Conservation (phyloP, 2,797 vertebrate species). For the Eutrigla gurnardus region DNA sequence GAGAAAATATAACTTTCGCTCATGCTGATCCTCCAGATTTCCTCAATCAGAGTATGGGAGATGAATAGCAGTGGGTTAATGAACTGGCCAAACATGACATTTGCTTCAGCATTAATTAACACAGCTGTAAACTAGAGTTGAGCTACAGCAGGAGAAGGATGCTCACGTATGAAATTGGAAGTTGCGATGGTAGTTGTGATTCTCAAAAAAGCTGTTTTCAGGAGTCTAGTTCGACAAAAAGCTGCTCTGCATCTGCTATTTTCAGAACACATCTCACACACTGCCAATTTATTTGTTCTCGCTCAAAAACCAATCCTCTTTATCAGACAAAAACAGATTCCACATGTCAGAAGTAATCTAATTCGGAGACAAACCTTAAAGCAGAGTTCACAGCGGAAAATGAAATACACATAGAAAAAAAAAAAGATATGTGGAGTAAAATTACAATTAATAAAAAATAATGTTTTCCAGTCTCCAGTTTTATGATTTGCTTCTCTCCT, state of each 20-base stretch:
- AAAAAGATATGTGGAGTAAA: constrained; percentile 43
- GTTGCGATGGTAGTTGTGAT: background rate
- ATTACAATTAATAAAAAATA: constrained; percentile 43
- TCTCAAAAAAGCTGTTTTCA: constrained; percentile 19
- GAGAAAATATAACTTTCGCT: constrained; percentile 57
- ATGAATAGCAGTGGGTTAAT: constrained; percentile 64
- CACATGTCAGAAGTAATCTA: constrained; percentile 48
- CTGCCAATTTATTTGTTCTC: constrained; percentile 54
- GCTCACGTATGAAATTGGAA: constrained; percentile 13
- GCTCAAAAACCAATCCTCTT: constrained; percentile 50
- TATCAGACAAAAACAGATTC: constrained; percentile 51
- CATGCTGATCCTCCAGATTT: constrained; percentile 73
- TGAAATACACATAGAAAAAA: constrained; percentile 15
- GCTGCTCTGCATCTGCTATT: constrained; percentile 36
- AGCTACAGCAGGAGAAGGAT: constrained; percentile 36
- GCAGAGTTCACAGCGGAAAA: constrained; percentile 9
- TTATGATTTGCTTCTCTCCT: constrained; percentile 19
- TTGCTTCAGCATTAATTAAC: constrained; percentile 64
- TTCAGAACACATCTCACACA: constrained; percentile 51
- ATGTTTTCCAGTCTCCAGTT: constrained; percentile 17
- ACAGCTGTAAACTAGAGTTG: constrained; percentile 58
- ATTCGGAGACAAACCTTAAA: constrained; percentile 28
- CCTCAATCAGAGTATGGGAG: constrained; percentile 48
- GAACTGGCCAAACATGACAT: constrained; percentile 62
- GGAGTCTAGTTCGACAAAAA: constrained; percentile 25